Evolutionary conservation across 2,888 invertebrate species (phyloP), one percentile per base, ranked within the genome.

Genomic region (Heliconius hortense): DNA sequence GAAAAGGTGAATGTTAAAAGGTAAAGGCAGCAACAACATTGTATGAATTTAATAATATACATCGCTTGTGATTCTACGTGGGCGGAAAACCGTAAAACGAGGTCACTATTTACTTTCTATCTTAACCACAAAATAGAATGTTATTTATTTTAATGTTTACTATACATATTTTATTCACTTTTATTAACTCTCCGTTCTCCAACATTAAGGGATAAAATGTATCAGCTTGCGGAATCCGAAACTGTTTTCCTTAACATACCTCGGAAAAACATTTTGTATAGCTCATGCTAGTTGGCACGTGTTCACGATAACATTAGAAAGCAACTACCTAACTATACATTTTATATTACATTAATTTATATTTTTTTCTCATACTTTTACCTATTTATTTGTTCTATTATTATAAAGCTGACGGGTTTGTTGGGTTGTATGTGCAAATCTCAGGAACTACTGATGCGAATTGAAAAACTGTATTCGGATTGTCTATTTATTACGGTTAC

Each of bases 81-180:
- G 56, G 56, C 56, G 56, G 56, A 56, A 56, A 56, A 56, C 56
- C n/a, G 56, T 56, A n/a, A n/a, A n/a, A 56, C 56, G 56, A 56
- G n/a, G 56, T 56, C 11, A 56, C 56, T n/a, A n/a, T 56, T 56
- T 56, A n/a, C 56, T n/a, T 56, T 56, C n/a, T n/a, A 10, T 56
- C n/a, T 21, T n/a, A 56, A 48, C 21, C 48, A 48, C 48, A 48
- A 48, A 21, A 48, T 48, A 48, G 18, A 48, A 48, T 48, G 21
- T 8, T 48, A 48, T 48, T 48, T 48, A 21, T 48, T 35, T 35
- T 1, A 7, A 2, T 48, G 7, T 48, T 48, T 21, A 18, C 5
- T 48, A 48, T 48, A 48, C 21, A 48, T 48, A 48, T 48, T 48
- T 21, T 21, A 48, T 18, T 48, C 48, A 48, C 48, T 48, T 21